Evolutionary conservation across 2,888 invertebrate genomes (phyloP), one percentile per base, ranked within the genome.

Genomic region (Penaeus monodon): DNA sequence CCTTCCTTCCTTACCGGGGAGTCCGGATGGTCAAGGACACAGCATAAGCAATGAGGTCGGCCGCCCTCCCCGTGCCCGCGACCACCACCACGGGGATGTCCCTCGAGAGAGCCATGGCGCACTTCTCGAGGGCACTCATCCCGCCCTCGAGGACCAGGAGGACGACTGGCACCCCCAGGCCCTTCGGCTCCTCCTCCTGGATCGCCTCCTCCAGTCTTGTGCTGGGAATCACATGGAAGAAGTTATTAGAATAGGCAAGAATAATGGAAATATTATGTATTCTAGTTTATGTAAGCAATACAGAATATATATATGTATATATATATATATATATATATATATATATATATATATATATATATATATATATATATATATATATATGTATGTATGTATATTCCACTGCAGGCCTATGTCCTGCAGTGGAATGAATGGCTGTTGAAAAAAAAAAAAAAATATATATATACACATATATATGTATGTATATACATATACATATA

Each of bases 141-240:
- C 92, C 93, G 8, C 93, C 93, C 90, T 93, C 93, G 74, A 93
- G 91, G 33, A 93, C 91, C 70, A 93, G 90, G 84, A 92, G 90
- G 49, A 93, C 92, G 2, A 93, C 92, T n/a, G 93, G 93, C 73
- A 93, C 92, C 6, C 92, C 92, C 74, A 92, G 90, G 33, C 92
- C 92, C 20, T 33, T 27, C 33, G 85, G 86, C 76, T 91, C 91
- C 24, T 84, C 81, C 20, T 84, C 85, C 38, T 85, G 77, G 66
- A 90, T 89, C 20, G 78, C 81, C 73, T 89, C 84, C 76, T 89
- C 88, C 68, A 90, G 86, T 24, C 84, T 66, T 7, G 90, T 84
- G 66, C 90, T 90, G 90, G 24, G 24, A 65, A 22, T 22, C 1
- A 38, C 29, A 24, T 20, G 73, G 73, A 20, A 14, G 29, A 27